These are phyloP conservation scores for Tokudaia tokunoshimensis DNA, from an alignment of 2,797 vertebrate genomes.

Conservation along the genomic window DNA sequence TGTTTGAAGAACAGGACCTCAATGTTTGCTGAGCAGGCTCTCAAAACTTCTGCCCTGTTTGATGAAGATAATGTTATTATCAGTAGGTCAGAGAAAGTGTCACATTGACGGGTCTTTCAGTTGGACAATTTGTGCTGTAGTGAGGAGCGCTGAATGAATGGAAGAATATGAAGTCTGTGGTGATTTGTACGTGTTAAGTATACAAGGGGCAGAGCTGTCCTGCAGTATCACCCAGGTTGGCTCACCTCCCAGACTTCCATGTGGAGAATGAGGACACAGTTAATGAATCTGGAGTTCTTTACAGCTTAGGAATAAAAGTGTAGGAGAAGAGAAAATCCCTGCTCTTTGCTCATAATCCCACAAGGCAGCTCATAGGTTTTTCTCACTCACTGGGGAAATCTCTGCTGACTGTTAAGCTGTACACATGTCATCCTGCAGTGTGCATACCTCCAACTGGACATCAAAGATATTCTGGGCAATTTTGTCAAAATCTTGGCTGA, in stretches of 20 bases:
- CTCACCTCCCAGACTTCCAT: not conserved
- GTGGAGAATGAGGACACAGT: too few species aligned
- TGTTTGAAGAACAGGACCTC: not conserved
- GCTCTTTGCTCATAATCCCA: not conserved
- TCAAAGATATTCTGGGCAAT: not conserved
- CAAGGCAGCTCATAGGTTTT: not conserved
- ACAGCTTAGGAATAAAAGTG: not conserved
- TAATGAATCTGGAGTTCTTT: not conserved
- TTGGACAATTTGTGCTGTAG: not conserved
- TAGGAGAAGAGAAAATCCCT: not conserved
- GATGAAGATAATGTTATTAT: not conserved
- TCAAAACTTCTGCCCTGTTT: not conserved
- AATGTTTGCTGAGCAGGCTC: not conserved
- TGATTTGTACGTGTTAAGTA: not conserved
- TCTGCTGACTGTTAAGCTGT: not conserved
- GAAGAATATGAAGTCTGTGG: not conserved
- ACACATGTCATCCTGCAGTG: not conserved
- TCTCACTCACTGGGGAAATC: not conserved
- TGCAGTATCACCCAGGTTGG: not conserved
- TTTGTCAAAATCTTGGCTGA: not conserved
- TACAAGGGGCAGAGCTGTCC: too few species aligned
- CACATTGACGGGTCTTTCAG: not conserved
- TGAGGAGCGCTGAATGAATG: not conserved
- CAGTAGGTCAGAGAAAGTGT: not conserved
- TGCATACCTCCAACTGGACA: not conserved